Evolutionary conservation across 2,113 vertebrate species (phyloP), one percentile per base, ranked within the genome.

Genomic region (Platichthys flesus): DNA sequence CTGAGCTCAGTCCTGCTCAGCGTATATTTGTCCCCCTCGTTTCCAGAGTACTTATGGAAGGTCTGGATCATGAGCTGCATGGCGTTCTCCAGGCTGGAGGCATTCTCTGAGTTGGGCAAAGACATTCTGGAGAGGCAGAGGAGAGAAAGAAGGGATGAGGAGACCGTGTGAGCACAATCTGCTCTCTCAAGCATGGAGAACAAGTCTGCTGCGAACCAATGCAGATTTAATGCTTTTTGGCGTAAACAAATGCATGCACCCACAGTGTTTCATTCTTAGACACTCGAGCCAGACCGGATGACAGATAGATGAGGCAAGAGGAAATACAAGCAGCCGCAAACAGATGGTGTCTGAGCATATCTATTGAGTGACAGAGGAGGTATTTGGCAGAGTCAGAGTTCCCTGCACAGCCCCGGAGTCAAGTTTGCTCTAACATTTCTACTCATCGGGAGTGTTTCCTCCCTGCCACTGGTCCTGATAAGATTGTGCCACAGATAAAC

Each of bases 31-130:
- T 96, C 93, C 0, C 95, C 96, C 64, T 97, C 95, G 8, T 93
- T 93, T 13, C 96, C 95, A 0, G 95, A 95, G 54, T 97, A 97
- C 83, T 96, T 96, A 71, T 97, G 96, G 86, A 97, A 97, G 40
- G 94, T 95, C 82, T 91, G 93, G 84, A 96, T 96, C 93, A 97
- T 81, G 13, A 95, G 94, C 61, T 95, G 92, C 95, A 97, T 94
- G 88, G 94, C 94, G 15, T n/a, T 94, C 92, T 95, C 94, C 89
- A 95, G 88, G 55, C 91, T 94, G 84, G 94, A 91, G 76, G 82
- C 67, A 0, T 93, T 94, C 86, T 94, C 94, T 0, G 88, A 80
- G 57, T 91, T 91, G 57, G 89, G 83, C 71, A 81, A 15, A 62
- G 92, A 94, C 94, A 95, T 94, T 79, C 89, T 94, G 79, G 14